These are phyloP conservation scores for Pristionchus entomophagus DNA, from an alignment of 2,888 invertebrate genomes.

Conservation along the genomic window DNA sequence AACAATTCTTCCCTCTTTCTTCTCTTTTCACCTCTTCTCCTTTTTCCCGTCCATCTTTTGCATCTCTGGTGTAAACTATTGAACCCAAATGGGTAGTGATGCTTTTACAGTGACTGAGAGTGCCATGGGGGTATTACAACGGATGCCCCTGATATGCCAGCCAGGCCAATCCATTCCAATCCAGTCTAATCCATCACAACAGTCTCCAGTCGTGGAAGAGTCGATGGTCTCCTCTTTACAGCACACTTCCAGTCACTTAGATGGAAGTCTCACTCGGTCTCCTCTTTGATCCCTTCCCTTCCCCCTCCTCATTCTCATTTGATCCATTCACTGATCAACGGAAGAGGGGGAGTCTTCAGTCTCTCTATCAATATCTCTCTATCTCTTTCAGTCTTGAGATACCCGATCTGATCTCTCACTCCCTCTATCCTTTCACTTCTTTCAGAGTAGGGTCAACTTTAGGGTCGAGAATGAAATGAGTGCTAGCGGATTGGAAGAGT, in stretches of 20 bases:
- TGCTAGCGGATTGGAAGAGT: slow-evolving; percentile 16
- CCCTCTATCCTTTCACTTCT: slow-evolving; percentile 18
- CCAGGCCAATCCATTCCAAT: neutral
- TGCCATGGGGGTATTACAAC: neutral
- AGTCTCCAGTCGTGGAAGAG: neutral
- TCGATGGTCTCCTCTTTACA: neutral
- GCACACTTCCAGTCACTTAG: neutral
- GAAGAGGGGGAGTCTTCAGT: neutral
- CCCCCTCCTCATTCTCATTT: neutral
- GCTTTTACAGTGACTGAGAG: neutral
- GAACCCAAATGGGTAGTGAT: neutral
- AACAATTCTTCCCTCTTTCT: neutral
- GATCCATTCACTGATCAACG: neutral
- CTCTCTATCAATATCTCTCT: neutral
- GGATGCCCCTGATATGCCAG: neutral
- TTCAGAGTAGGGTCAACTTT: slow-evolving; percentile 20
- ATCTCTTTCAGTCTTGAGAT: neutral
- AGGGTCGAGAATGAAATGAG: slow-evolving; percentile 21
- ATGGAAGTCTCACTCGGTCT: neutral
- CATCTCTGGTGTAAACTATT: neutral
- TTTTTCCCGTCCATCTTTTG: neutral
- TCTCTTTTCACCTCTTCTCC: neutral
- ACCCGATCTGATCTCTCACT: neutral
- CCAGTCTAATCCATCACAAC: slow-evolving; percentile 12
- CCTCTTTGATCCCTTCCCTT: neutral